Base-by-base conservation (phyloP, 30 jellyfish, hydroid and myxozoan genomes). In the Hydra vulgaris region DNA sequence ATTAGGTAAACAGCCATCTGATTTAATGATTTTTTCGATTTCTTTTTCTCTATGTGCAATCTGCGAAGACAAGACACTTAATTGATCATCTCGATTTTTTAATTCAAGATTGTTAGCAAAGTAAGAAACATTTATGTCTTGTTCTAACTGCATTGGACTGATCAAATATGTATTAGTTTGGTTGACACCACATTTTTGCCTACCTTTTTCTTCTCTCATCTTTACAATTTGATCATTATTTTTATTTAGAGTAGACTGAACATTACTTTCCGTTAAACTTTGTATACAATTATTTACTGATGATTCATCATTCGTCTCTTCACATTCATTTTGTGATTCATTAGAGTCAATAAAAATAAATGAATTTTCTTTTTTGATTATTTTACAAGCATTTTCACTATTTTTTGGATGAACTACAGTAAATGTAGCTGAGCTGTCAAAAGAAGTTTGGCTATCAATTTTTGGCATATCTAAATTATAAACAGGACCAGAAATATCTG, bases 331-430 rank as follows among this genome's bases (percentile, higher is more conserved):
- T 5, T 15, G 8, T 68, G 75, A 7, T 68, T 68, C 75, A 68
- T 68, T 68, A 3, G 75, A 68, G 27, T 68, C 75, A 68, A 68
- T 68, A 23, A 68, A 68, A 68, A 68, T 68, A 16, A 68, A 68
- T n/a, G 75, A 68, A 68, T 68, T 68, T 15, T 68, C 75, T 68
- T 68, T 68, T 15, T 68, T 68, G 15, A 68, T 68, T 1, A 68
- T 16, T 68, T 7, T 68, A 68, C 16, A 68, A 1, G 8, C 27
- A 68, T 20, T 8, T 1, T 15, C 27, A 68, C 16, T 23, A n/a
- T 68, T 16, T 23, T 68, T 16, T n/a, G 75, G 26, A 15, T 20
- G 16, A 8, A 68, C 15, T 23, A 68, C 25, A 68, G 75, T 68
- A 68, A 68, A 68, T 3, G 75, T 68, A 3, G 25, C 75, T 68